Percentiles rank a stretch among this genome's conserved stretches.
phyloP scores from a whole-genome alignment of 2,797 vertebrate genomes.

The Clarias fuscus region DNA sequence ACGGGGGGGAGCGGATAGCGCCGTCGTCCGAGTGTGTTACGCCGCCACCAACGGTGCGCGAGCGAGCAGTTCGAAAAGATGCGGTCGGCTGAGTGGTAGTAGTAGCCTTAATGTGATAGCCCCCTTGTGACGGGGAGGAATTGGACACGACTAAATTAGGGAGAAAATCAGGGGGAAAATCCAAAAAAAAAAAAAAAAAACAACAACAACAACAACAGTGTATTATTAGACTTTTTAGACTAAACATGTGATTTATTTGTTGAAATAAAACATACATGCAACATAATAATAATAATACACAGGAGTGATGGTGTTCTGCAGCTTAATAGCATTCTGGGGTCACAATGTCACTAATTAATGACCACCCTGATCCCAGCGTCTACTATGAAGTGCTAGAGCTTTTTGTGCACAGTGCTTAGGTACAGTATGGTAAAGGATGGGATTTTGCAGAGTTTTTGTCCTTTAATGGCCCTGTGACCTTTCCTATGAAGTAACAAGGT shows the following conservation, averaged over 20 bases:
- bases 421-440: neutral
- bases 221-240: neutral
- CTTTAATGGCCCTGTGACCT: neutral
- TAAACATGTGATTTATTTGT: neutral
- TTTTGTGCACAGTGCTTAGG: neutral
- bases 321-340: neutral
- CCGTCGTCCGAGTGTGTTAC: too few relatives aligned
- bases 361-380: neutral
- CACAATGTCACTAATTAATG: neutral
- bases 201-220: too few relatives aligned
- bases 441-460: neutral
- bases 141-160: too few relatives aligned
- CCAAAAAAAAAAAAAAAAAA: neutral
- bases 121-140: too few relatives aligned
- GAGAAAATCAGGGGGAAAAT: too few relatives aligned
- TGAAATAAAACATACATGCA: neutral
- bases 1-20: too few relatives aligned
- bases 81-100: too few relatives aligned
- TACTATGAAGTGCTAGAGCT: neutral
- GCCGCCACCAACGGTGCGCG: too few relatives aligned
- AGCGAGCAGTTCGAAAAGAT: too few relatives aligned
- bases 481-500: too few relatives aligned
- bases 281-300: neutral
- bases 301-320: neutral
- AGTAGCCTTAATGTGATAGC: too few relatives aligned